phyloP scores from a whole-genome alignment of 35 echinoderm and acorn worm genomes.

The Ophioderma brevispina region DNA sequence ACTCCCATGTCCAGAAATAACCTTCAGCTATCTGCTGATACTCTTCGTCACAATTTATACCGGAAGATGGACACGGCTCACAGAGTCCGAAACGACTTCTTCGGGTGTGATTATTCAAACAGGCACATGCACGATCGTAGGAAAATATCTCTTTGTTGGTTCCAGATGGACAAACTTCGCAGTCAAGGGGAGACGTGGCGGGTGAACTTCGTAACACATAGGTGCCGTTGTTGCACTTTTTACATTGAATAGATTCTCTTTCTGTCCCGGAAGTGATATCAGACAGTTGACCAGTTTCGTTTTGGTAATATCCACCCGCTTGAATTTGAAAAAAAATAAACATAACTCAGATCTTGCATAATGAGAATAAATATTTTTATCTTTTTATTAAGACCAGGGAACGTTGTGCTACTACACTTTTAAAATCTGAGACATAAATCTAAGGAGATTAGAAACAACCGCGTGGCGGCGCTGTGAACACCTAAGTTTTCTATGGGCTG shows the following conservation, averaged over 20 bases:
- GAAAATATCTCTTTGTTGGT: constrained; percentile 31
- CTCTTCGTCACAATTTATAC: constrained; percentile 34
- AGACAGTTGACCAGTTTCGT: constrained; percentile 41
- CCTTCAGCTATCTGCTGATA: constrained; percentile 1
- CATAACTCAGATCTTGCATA: too few species aligned
- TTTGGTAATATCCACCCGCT: constrained; percentile 58
- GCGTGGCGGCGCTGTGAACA: too few species aligned
- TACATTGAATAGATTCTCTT: too few species aligned
- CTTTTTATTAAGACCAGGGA: too few species aligned
- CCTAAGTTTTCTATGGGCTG: too few species aligned
- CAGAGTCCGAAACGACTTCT: constrained; percentile 42
- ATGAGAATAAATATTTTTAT: too few species aligned
- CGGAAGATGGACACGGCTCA: constrained; percentile 12
- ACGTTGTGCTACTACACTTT: too few species aligned
- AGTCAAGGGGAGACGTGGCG: constrained; percentile 4
- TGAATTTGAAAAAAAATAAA: too few species aligned
- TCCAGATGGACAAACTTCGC: constrained; percentile 47
- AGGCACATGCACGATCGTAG: constrained; percentile 54
- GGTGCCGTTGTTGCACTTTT: constrained; percentile 43
- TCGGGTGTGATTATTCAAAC: constrained; percentile 44
- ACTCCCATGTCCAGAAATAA: constrained; percentile 51
- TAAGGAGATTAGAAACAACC: too few species aligned
- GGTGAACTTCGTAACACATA: background rate
- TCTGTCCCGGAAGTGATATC: background rate
- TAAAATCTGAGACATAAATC: too few species aligned